Evolutionary conservation across 2,888 invertebrate genomes (phyloP).

Genomic region (Acleris emargana): DNA sequence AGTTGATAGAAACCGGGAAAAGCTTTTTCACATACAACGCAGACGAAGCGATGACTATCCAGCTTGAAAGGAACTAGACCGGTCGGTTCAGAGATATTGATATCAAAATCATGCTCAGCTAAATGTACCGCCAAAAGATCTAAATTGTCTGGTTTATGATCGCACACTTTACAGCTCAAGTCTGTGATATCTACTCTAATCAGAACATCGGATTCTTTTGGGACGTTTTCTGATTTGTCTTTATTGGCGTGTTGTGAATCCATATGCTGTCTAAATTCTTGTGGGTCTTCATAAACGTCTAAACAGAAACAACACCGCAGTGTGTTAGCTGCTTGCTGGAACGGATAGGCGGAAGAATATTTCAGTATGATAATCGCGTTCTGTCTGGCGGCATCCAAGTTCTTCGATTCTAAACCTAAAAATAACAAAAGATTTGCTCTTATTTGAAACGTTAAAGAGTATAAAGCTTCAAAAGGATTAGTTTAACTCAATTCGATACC

Average conservation of each 20-base stretch:
- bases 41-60: conserved; percentile 12
- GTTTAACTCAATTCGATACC: too few relatives aligned
- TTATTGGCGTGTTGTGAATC: conserved; percentile 18
- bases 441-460: neutral
- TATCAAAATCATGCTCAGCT: conserved; percentile 5
- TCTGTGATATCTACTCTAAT: conserved; percentile 17
- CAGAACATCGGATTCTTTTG: neutral
- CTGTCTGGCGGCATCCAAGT: conserved; percentile 7
- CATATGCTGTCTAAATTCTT: conserved; percentile 27
- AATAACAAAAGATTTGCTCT: conserved; percentile 17
- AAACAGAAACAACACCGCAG: conserved; percentile 31
- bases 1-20: conserved; percentile 12
- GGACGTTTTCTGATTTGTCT: conserved; percentile 9
- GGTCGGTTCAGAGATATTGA: conserved; percentile 7
- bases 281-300: conserved; percentile 15
- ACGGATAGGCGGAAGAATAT: conserved; percentile 36
- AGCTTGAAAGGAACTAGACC: conserved; percentile 25
- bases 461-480: neutral
- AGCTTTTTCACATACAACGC: conserved; percentile 24
- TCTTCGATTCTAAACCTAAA: conserved; percentile 20
- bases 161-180: conserved; percentile 28
- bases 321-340: conserved; percentile 15
- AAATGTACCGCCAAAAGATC: conserved; percentile 30
- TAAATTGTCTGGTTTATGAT: conserved; percentile 3
- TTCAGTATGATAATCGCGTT: conserved; percentile 32